Base-by-base conservation (phyloP, 1,140 invertebrate genomes). In the Drosophila paulistorum region DNA sequence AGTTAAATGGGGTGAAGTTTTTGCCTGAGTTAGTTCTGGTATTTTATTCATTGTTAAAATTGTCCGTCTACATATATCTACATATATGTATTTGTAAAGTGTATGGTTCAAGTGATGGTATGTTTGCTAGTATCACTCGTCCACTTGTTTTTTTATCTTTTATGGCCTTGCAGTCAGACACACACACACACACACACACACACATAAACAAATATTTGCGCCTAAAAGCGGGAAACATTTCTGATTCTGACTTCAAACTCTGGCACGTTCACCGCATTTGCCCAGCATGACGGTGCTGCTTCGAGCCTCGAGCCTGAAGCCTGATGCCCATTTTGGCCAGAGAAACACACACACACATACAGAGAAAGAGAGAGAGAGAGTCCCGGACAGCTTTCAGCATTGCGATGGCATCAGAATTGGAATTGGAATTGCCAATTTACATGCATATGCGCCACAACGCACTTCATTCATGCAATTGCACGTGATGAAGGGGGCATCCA, bases 381-480 rank as follows among this genome's bases (percentile, higher is more conserved):
- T 63, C n/a, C 33, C 41, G 61, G 45, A 51, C 41, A 63, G 61
- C 61, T 75, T 76, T 42, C 65, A 42, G 55, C 14, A 58, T 48
- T 10, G 39, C 72, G 72, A 74, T 65, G 66, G 77, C 62, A 77
- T 81, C 74, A 65, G 68, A 84, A 84, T 84, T 84, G 76, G 68
- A 83, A 83, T 83, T 83, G 70, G 74, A 84, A 84, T 84, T 84
- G 81, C 69, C 77, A 80, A 85, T 85, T 85, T 85, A 85, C 81
- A 85, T 85, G 81, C 81, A 84, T 85, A 84, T 84, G 81, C 70
- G 77, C 67, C 71, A 61, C 74, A 85, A 85, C 81, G 81, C 81
- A 85, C 81, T 85, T 77, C 81, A 82, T 82, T 82, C 79, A 82
- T 75, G 80, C 79, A 82, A 81, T 82, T 77, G 74, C 74, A 51